Conservation (phyloP, 2,113 vertebrate genomes). For the Rattus rattus region DNA sequence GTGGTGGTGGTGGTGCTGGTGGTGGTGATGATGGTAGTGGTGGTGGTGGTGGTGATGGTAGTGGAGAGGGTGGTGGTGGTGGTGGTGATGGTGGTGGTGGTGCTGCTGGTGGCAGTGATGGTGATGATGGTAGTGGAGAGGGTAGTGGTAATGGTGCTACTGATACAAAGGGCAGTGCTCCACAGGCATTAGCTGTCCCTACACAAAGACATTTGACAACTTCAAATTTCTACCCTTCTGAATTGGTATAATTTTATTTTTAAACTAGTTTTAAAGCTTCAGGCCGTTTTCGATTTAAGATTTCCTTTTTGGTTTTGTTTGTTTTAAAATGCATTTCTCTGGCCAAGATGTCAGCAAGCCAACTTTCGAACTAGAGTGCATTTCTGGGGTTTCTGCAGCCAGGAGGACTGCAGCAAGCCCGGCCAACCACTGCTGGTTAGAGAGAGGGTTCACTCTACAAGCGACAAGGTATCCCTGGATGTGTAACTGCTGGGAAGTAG, state of each 20-base stretch:
- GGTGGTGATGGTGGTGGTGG: too few relatives aligned
- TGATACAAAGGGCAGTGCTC: neutral
- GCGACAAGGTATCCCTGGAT: conserved; percentile 38
- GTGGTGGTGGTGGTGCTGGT: too few relatives aligned
- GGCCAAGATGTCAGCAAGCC: conserved; percentile 58
- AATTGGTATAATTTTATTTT: conserved; percentile 57
- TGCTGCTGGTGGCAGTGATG: too few relatives aligned
- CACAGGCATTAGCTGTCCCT: neutral
- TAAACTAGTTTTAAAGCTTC: conserved; percentile 52
- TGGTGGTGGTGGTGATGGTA: too few relatives aligned
- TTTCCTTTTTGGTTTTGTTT: conserved; percentile 66
- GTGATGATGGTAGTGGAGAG: too few relatives aligned
- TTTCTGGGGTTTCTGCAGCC: conserved; percentile 54
- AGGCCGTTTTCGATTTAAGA: conserved; percentile 61
- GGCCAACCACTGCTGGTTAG: conserved; percentile 10
- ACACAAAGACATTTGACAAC: conserved; percentile 25
- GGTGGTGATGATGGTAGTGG: too few relatives aligned
- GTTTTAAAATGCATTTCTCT: conserved; percentile 54
- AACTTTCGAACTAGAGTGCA: conserved; percentile 62
- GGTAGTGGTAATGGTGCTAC: too few relatives aligned
- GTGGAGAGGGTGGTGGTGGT: too few relatives aligned
- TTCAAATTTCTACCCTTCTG: conserved; percentile 43
- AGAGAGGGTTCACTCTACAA: neutral
- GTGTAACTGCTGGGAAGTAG: neutral
- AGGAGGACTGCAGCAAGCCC: conserved; percentile 27